These are phyloP conservation scores for Endotricha flammealis DNA, from an alignment of 2,888 invertebrate species.

Conservation along the genomic window DNA sequence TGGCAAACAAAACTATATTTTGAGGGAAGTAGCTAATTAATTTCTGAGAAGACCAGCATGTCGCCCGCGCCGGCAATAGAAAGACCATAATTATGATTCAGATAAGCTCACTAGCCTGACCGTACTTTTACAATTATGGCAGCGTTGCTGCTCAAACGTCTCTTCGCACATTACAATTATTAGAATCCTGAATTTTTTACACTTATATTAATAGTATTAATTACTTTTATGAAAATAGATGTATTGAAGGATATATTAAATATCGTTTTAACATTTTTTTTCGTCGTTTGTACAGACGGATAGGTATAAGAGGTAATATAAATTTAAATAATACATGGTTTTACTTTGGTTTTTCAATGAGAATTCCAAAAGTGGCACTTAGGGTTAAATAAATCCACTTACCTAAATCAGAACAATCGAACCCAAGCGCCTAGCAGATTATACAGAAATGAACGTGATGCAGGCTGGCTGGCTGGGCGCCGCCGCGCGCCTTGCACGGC, in stretches of 20 bases:
- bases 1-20: too few relatives aligned
- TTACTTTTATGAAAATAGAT: constrained; percentile 9
- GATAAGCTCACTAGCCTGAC: constrained; percentile 22
- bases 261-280: constrained; percentile 1
- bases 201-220: constrained; percentile 1
- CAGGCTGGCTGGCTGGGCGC: constrained; percentile 2
- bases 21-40: too few relatives aligned
- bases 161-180: background rate
- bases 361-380: constrained; percentile 42
- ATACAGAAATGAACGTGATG: constrained; percentile 2
- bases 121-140: background rate
- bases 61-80: too few relatives aligned
- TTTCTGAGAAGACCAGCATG: too few relatives aligned
- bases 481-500: constrained; percentile 10
- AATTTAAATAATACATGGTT: background rate
- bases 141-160: too few relatives aligned
- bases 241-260: constrained; percentile 6
- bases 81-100: constrained; percentile 11
- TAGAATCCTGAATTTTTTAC: too few relatives aligned
- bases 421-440: constrained; percentile 2
- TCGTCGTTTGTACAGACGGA: constrained; percentile 8
- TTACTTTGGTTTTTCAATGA: constrained; percentile 24
- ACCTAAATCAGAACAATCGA: constrained; percentile 23
- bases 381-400: constrained; percentile 33
- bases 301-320: constrained; percentile 4